Percentiles rank a stretch among this genome's conserved stretches.
Evolutionary conservation across 2,113 vertebrate species (phyloP).

Genomic region (Ptilorrhoa leucosticta): DNA sequence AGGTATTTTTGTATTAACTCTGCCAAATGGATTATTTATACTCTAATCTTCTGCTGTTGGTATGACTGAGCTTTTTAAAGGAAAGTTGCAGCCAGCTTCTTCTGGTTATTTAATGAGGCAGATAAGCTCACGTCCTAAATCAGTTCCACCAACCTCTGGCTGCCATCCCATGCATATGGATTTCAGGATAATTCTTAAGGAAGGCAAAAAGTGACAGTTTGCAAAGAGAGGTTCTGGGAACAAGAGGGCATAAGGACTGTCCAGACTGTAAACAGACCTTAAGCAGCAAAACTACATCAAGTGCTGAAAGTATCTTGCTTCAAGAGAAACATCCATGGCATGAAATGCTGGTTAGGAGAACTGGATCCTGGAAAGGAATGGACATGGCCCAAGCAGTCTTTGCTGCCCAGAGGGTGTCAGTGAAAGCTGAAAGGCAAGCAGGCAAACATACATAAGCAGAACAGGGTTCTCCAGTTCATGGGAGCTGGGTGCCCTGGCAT

Average conservation of each 20-base stretch:
- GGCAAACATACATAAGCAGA: neutral
- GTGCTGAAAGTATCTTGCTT: neutral
- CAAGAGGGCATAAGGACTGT: neutral
- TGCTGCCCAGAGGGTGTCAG: neutral
- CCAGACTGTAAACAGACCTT: neutral
- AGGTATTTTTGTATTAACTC: constrained; percentile 20
- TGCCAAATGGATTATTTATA: constrained; percentile 53
- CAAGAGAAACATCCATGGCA: neutral
- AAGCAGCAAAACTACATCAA: neutral
- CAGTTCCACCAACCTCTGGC: neutral
- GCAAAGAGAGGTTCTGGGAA: neutral
- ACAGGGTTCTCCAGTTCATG: neutral
- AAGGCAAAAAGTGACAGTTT: neutral
- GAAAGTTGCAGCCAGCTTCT: neutral
- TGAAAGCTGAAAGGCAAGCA: neutral
- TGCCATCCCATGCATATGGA: neutral
- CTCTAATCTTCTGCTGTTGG: constrained; percentile 11
- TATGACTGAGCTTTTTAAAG: constrained; percentile 12
- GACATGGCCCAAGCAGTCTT: neutral
- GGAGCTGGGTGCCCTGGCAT: neutral
- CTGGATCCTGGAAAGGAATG: neutral
- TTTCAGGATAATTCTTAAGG: neutral
- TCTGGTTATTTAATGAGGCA: neutral
- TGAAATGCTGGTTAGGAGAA: neutral
- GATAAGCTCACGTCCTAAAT: neutral